Conservation (phyloP, 1,140 invertebrate genomes). For the Pinna nobilis region DNA sequence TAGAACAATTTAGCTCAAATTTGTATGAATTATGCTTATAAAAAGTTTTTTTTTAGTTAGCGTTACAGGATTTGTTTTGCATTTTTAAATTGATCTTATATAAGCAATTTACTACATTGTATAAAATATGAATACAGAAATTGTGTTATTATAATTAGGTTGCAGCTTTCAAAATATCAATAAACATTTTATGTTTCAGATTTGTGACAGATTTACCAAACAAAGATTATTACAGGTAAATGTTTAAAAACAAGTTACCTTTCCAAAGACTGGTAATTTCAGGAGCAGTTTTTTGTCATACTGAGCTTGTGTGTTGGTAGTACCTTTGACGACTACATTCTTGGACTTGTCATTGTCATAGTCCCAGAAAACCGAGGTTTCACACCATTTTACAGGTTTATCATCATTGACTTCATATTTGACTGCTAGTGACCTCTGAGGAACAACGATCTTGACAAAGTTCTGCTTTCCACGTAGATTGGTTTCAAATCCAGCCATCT, state of each 20-base stretch:
- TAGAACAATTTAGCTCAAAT: neutral
- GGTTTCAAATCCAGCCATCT: conserved; percentile 32
- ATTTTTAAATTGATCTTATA: too few species aligned
- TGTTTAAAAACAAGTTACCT: conserved; percentile 35
- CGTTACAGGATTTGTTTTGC: too few species aligned
- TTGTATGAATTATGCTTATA: too few species aligned
- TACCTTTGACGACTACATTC: conserved; percentile 45
- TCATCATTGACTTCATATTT: conserved; percentile 33
- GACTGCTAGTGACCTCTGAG: conserved; percentile 41
- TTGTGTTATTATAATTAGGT: too few species aligned
- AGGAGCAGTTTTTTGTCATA: conserved; percentile 16
- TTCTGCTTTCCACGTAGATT: conserved; percentile 15
- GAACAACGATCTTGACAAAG: conserved; percentile 28
- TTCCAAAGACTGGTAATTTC: conserved; percentile 41
- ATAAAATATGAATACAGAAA: too few species aligned
- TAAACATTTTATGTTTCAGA: too few species aligned
- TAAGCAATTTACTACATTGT: too few species aligned
- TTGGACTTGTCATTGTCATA: conserved; percentile 58
- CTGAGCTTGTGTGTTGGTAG: neutral
- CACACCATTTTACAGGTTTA: conserved; percentile 24
- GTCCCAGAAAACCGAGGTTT: conserved; percentile 59
- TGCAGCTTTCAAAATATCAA: too few species aligned
- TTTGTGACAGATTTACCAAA: too few species aligned
- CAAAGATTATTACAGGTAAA: neutral
- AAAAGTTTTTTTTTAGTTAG: too few species aligned